Conservation (phyloP, 2,888 invertebrate species). For the Psylliodes chrysocephalus region DNA sequence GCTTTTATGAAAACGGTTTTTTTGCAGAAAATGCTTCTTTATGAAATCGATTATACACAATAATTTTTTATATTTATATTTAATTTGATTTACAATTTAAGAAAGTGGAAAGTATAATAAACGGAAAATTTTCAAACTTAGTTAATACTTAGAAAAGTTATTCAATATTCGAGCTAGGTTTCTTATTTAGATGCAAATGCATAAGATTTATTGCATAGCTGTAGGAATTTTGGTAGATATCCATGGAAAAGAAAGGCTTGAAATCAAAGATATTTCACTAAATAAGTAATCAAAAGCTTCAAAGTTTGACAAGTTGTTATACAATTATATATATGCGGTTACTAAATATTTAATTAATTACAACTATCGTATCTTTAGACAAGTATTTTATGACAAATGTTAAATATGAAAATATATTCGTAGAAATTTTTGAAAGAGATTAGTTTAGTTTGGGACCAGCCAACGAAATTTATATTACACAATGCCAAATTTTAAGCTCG, state of each 20-base stretch:
- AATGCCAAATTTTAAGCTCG: slow-evolving; percentile 29
- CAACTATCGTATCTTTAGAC: slow-evolving; percentile 8
- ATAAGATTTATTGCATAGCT: no score
- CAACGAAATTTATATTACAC: slow-evolving; percentile 3
- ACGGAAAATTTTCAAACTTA: not conserved
- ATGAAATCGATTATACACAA: no score
- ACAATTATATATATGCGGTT: not conserved
- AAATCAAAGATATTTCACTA: not conserved
- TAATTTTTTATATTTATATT: not conserved
- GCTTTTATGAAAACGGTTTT: no score
- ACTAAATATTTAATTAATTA: not conserved
- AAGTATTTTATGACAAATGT: slow-evolving; percentile 15
- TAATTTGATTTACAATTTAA: not conserved
- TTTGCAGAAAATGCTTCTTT: no score
- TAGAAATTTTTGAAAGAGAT: not conserved
- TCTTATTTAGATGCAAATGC: not conserved
- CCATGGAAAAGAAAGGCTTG: no score
- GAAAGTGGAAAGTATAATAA: not conserved
- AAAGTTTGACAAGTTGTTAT: not conserved
- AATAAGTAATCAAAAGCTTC: not conserved
- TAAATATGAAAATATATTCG: not conserved
- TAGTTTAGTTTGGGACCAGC: slow-evolving; percentile 21
- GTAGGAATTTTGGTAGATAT: no score
- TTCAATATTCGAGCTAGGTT: not conserved
- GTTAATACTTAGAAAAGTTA: not conserved